A percentile compares a stretch with the other conserved stretches of the same genome.
These are phyloP conservation scores for Atrina japonica DNA, from an alignment of 2,888 invertebrate species.

Conservation along the genomic window DNA sequence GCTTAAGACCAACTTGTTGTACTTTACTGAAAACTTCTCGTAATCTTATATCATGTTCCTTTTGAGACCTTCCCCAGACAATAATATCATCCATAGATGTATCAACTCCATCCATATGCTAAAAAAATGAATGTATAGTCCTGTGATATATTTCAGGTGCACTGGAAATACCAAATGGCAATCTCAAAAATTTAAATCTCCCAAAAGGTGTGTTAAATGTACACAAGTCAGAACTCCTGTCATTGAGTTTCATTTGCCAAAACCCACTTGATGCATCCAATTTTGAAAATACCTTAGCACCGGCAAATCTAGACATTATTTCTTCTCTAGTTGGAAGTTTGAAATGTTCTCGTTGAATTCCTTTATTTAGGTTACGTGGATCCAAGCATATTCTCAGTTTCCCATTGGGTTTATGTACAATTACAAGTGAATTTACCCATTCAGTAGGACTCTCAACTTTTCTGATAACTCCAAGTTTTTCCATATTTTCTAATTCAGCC, in stretches of 20 bases:
- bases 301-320: conserved; percentile 46
- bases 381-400: conserved; percentile 57
- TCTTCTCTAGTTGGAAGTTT: conserved; percentile 54
- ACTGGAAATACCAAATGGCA: conserved; percentile 28
- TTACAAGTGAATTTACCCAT: conserved; percentile 57
- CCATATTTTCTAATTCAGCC: conserved; percentile 47
- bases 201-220: conserved; percentile 52
- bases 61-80: conserved; percentile 35
- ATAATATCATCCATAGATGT: conserved; percentile 42
- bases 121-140: conserved; percentile 14
- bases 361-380: conserved; percentile 54
- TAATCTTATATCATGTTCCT: conserved; percentile 36
- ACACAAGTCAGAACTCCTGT: conserved; percentile 20
- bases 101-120: conserved; percentile 13
- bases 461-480: conserved; percentile 40
- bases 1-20: conserved; percentile 24
- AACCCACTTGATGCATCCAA: conserved; percentile 54
- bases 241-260: conserved; percentile 47
- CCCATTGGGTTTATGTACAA: conserved; percentile 48
- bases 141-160: conserved; percentile 9
- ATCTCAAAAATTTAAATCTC: conserved; percentile 2
- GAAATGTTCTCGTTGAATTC: conserved; percentile 49
- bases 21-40: conserved; percentile 30
- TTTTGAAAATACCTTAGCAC: conserved; percentile 43
- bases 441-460: conserved; percentile 54